A percentile compares a stretch with the other conserved stretches of the same genome.
Evolutionary conservation across 2,113 vertebrate species (phyloP).

Genomic region (Corythoichthys intestinalis): DNA sequence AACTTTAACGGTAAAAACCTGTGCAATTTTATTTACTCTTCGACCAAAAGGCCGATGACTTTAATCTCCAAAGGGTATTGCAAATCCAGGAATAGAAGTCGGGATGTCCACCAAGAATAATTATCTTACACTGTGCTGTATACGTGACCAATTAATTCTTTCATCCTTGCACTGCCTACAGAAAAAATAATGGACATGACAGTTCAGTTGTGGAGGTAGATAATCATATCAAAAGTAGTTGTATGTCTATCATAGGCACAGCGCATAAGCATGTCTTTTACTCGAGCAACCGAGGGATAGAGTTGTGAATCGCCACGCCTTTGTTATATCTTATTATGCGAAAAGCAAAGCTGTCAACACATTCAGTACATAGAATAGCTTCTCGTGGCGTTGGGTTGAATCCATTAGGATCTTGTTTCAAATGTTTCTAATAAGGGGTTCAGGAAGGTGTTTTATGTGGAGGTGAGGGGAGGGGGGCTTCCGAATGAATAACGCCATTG

Average conservation of each 20-base stretch:
- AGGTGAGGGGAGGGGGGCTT: too few species aligned
- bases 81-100: conserved; percentile 19
- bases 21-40: conserved; percentile 23
- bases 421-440: too few species aligned
- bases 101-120: conserved; percentile 30
- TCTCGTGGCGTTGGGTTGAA: too few species aligned
- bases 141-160: conserved; percentile 30
- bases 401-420: too few species aligned
- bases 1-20: conserved; percentile 22
- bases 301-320: neutral
- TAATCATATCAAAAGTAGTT: neutral
- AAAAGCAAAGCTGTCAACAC: neutral
- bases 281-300: neutral
- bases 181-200: conserved; percentile 3
- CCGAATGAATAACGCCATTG: too few species aligned
- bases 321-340: neutral
- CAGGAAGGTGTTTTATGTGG: too few species aligned
- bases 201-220: conserved; percentile 7
- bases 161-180: conserved; percentile 16
- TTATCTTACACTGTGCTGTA: conserved; percentile 26
- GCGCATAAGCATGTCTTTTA: neutral
- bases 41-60: conserved; percentile 14
- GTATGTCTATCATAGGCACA: neutral
- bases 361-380: too few species aligned
- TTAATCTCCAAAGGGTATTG: conserved; percentile 30